Base-by-base conservation (phyloP, 2,797 vertebrate genomes). In the Zonotrichia albicollis region DNA sequence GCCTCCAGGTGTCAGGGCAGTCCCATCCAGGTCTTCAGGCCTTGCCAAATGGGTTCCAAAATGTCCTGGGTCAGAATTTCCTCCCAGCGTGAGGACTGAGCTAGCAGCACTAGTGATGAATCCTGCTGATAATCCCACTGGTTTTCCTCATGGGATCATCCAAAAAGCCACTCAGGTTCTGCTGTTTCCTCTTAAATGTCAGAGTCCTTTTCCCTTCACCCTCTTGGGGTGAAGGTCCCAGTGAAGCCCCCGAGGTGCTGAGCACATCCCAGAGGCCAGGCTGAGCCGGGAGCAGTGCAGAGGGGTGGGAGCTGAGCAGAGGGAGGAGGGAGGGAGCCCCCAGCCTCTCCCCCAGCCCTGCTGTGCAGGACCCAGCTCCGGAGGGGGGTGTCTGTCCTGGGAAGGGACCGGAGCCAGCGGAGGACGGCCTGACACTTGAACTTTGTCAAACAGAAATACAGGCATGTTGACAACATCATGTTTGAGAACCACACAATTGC, bases 391-490 rank as follows among this genome's bases (percentile, higher is more conserved):
- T 4, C 58, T 4, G 14, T 53, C 87, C 74, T 22, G 88, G 88
- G 88, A 84, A 79, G 81, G 87, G 80, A 54, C 4, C 32, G 4
- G 34, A 79, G 87, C 60, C 87, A 73, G 80, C 46, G 2, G 87
- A 90, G 67, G 83, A 84, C 16, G 45, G 58, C 79, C 84, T 97
- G 95, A 95, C 95, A 11, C 79, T 91, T 70, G 92, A 57, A 74
- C 85, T 96, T 94, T 95, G 71, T 95, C 94, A 43, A 91, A 48
- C 97, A 99, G 99, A 99, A 99, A 98, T 99, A 99, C 98, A 98
- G 99, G 96, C 99, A 99, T 21, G 99, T 99, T 97, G 99, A 99
- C 98, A 99, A 99, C 96, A 99, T 99, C 96, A 99, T 99, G 99
- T 99, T 99, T 97, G 99, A 99, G 98, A 99, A 99, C 95, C 99